Percentiles rank a stretch among this genome's conserved stretches.
These are phyloP conservation scores for Centroberyx gerrardi DNA, from an alignment of 2,797 vertebrate species.

Conservation along the genomic window DNA sequence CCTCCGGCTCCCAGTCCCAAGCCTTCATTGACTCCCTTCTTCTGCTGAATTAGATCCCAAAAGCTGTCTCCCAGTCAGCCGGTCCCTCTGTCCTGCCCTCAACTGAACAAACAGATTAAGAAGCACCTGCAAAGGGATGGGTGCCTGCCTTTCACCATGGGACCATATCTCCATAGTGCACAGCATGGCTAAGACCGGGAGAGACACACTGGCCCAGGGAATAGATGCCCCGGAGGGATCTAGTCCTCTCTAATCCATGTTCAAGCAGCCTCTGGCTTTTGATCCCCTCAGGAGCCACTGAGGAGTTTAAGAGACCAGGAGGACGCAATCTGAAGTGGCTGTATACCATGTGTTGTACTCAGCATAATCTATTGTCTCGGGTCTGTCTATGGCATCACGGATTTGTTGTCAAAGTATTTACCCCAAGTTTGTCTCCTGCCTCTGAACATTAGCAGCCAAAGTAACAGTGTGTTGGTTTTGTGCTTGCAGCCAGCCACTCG, in stretches of 20 bases:
- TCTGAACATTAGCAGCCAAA: conserved; percentile 17
- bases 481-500: conserved; percentile 91
- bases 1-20: conserved; percentile 63
- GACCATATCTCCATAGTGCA: conserved; percentile 63
- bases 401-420: conserved; percentile 18
- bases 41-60: conserved; percentile 82
- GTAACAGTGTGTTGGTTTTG: conserved; percentile 43
- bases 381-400: conserved; percentile 50
- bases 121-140: conserved; percentile 79
- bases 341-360: conserved; percentile 62
- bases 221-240: conserved; percentile 76
- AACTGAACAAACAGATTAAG: conserved; percentile 83
- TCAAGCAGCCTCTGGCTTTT: conserved; percentile 82
- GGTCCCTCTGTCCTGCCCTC: conserved; percentile 71
- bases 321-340: conserved; percentile 73
- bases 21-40: conserved; percentile 80
- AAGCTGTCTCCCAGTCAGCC: conserved; percentile 74
- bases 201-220: conserved; percentile 79
- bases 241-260: conserved; percentile 81
- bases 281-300: conserved; percentile 78
- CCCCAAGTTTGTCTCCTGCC: conserved; percentile 12
- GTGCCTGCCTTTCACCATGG: conserved; percentile 50
- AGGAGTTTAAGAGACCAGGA: conserved; percentile 73
- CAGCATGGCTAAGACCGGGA: conserved; percentile 75
- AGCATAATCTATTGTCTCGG: conserved; percentile 61